Base-by-base conservation (phyloP, 2,888 invertebrate genomes). In the Conistra vaccinii region DNA sequence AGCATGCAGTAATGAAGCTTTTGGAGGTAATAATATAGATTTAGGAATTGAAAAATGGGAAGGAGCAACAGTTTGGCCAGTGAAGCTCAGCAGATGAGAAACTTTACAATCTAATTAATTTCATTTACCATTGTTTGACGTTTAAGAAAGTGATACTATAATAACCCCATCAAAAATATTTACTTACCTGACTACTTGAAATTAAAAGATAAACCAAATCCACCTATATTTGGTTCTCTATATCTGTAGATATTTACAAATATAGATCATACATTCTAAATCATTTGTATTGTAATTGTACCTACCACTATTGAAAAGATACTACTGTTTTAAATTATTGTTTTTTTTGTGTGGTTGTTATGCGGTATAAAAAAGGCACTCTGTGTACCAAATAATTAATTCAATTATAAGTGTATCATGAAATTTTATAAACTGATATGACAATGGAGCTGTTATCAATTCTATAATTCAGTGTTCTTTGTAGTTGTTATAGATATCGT, bases 131-230 rank as follows among this genome's bases (percentile, higher is more conserved):
- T 69, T 53, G 17, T 65, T 55, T 74, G 35, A 68, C 20, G 10
- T 61, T 77, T 29, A 70, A 48, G 26, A 69, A 81, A 76, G 84
- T 85, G 79, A 85, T 81, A 77, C 26, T 68, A 42, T 69, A 69
- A 55, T 73, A 84, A 86, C 74, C 86, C 86, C 78, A 77, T 62
- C 51, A 26, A 48, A 67, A 63, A 48, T 55, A 58, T 58, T 58
- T 48, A 60, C 39, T 6, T 73, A n/a, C 23, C 7, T 29, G 63
- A 23, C 4, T 53, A 71, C 32, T 42, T 45, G 3, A 67, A 57
- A 63, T 60, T 55, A 3, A 72, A 79, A 48, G 14, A 55, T 48
- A n/a, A 71, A 69, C 35, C 55, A 32, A n/a, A 23, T 51, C 29
- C 0, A 77, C 26, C 53, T 51, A 39, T 65, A 65, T 32, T 74